Conservation (phyloP, 2,797 vertebrate genomes). For the Phalloptychus januarius region DNA sequence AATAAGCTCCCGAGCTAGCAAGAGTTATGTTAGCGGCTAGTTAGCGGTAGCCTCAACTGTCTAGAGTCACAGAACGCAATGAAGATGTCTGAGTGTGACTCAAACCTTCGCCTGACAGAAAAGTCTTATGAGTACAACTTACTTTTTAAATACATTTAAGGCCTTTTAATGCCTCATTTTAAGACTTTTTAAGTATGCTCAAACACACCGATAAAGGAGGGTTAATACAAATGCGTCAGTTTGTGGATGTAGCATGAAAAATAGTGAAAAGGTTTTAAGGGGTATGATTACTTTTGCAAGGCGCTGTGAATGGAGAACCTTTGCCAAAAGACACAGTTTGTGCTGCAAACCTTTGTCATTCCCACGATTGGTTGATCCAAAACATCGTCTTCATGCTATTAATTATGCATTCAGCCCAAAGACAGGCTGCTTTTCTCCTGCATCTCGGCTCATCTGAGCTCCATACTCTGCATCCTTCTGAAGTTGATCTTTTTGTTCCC, state of each 20-base stretch:
- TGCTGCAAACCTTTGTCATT: constrained; percentile 27
- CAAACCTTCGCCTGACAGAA: no score
- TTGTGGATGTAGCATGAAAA: neutral
- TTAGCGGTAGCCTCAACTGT: no score
- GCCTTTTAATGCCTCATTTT: no score
- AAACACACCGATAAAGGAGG: neutral
- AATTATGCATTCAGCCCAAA: constrained; percentile 55
- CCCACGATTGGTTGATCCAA: constrained; percentile 39
- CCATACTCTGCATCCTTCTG: neutral
- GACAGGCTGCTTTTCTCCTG: constrained; percentile 52
- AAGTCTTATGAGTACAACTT: no score
- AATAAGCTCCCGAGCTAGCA: no score
- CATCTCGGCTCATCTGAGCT: constrained; percentile 28
- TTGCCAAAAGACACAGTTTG: constrained; percentile 37
- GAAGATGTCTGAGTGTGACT: no score
- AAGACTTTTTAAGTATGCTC: no score
- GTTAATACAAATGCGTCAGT: neutral
- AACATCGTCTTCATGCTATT: constrained; percentile 32
- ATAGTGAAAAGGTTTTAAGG: neutral
- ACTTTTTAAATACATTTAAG: no score
- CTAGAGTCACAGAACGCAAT: no score
- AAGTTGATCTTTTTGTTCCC: neutral
- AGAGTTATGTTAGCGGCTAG: no score
- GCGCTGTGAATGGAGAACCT: constrained; percentile 21
- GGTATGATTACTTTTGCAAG: neutral